Conservation (phyloP, 2,113 vertebrate species). For the Notothenia coriiceps region DNA sequence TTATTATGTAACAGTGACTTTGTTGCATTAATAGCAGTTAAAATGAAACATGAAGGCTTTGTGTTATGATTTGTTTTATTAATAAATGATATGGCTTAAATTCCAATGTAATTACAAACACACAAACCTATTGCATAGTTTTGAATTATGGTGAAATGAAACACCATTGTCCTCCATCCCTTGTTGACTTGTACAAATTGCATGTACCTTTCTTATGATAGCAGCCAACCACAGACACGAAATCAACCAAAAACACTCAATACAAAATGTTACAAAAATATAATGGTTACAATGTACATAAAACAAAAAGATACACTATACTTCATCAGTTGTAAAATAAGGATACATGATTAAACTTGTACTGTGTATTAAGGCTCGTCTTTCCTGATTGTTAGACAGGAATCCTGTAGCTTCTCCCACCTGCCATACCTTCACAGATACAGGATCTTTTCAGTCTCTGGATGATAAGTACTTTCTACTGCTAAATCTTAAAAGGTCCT, state of each 20-base stretch:
- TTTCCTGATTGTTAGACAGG: conserved; percentile 58
- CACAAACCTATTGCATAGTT: conserved; percentile 56
- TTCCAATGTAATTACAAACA: conserved; percentile 68
- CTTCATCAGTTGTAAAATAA: conserved; percentile 69
- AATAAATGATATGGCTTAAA: conserved; percentile 78
- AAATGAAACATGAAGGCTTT: conserved; percentile 28
- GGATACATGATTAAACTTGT: conserved; percentile 65
- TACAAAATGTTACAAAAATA: conserved; percentile 77
- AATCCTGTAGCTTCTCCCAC: conserved; percentile 29
- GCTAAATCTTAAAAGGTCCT: conserved; percentile 1
- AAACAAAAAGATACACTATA: conserved; percentile 62
- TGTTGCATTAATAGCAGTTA: conserved; percentile 26
- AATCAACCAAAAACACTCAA: conserved; percentile 42
- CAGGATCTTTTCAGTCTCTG: conserved; percentile 16
- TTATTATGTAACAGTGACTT: conserved; percentile 19
- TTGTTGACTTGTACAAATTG: conserved; percentile 69
- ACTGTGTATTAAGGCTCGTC: conserved; percentile 56
- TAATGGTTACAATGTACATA: conserved; percentile 74
- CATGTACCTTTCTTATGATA: conserved; percentile 73
- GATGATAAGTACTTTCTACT: conserved; percentile 2
- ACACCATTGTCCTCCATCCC: conserved; percentile 62
- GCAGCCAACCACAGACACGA: conserved; percentile 76
- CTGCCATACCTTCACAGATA: conserved; percentile 24
- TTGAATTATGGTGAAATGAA: conserved; percentile 56
- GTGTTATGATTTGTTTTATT: conserved; percentile 69